These are phyloP conservation scores for Paramisgurnus dabryanus DNA, from an alignment of 2,113 vertebrate species.

Conservation along the genomic window DNA sequence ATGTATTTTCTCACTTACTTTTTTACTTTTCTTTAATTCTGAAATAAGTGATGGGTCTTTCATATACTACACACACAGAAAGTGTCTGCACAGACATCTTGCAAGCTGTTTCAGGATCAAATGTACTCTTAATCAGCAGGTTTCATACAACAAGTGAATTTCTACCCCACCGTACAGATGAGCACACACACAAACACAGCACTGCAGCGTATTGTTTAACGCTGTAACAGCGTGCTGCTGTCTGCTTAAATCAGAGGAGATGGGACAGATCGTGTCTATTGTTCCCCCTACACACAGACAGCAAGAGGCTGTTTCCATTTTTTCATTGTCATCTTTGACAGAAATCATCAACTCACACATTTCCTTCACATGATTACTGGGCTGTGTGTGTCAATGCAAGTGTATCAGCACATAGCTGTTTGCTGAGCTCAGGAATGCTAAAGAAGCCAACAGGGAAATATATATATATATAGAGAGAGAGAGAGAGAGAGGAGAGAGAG, in stretches of 20 bases:
- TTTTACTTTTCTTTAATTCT: not conserved
- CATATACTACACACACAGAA: not conserved
- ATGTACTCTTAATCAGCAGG: slow-evolving; percentile 37
- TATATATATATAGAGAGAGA: not conserved
- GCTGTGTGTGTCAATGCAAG: slow-evolving; percentile 23
- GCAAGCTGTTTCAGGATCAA: slow-evolving; percentile 4
- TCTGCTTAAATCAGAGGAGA: slow-evolving; percentile 41
- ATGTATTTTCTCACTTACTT: not conserved
- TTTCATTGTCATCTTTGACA: slow-evolving; percentile 32
- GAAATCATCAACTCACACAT: slow-evolving; percentile 24
- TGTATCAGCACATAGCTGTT: slow-evolving; percentile 21
- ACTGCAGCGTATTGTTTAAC: slow-evolving; percentile 40
- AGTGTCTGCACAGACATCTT: slow-evolving; percentile 12
- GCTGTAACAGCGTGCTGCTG: slow-evolving; percentile 46
- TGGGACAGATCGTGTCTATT: slow-evolving; percentile 46
- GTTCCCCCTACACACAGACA: slow-evolving; percentile 29
- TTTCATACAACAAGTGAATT: slow-evolving; percentile 32
- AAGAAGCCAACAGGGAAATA: slow-evolving; percentile 24
- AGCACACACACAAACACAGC: slow-evolving; percentile 10
- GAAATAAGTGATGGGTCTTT: not conserved
- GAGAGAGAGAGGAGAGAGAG: slow-evolving; percentile 10
- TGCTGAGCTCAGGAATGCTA: slow-evolving; percentile 49
- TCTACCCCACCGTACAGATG: slow-evolving; percentile 10
- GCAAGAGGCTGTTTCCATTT: slow-evolving; percentile 14
- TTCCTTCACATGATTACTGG: slow-evolving; percentile 10